These are phyloP conservation scores for Anguilla japonica DNA, from an alignment of 2,113 vertebrate genomes.

Conservation along the genomic window DNA sequence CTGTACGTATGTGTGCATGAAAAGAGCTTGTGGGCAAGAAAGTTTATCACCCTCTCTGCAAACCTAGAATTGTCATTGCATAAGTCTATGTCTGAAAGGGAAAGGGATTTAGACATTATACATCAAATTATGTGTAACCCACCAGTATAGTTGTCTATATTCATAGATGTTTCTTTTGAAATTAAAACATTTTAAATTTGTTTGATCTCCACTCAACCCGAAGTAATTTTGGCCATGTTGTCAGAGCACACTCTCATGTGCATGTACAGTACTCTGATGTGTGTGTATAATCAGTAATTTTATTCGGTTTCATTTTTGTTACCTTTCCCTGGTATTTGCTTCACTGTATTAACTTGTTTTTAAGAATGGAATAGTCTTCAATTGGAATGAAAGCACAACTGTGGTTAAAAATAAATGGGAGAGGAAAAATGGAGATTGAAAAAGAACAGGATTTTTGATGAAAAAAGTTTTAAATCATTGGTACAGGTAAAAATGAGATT, in stretches of 20 bases:
- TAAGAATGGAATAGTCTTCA: neutral
- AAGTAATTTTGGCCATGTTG: neutral
- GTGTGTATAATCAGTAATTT: constrained; percentile 2
- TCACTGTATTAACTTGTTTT: constrained; percentile 18
- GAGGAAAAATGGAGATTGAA: neutral
- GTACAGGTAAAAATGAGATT: constrained; percentile 23
- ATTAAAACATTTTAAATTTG: neutral
- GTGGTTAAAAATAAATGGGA: neutral
- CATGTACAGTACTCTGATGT: neutral
- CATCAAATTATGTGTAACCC: neutral
- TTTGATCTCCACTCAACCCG: neutral
- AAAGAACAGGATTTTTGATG: constrained; percentile 34
- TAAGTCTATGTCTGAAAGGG: neutral
- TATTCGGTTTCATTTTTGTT: neutral
- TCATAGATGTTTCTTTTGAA: no score
- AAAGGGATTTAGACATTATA: neutral
- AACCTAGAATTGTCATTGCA: neutral
- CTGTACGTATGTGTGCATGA: neutral
- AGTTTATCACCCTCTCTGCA: neutral
- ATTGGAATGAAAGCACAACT: constrained; percentile 21
- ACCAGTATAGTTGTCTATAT: neutral
- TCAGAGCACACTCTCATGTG: neutral
- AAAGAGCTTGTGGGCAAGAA: neutral
- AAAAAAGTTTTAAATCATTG: constrained; percentile 44
- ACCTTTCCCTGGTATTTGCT: constrained; percentile 1